Evolutionary conservation across 2,888 invertebrate genomes (phyloP), one percentile per base, ranked within the genome.

Genomic region (Drosophila suboccidentalis): DNA sequence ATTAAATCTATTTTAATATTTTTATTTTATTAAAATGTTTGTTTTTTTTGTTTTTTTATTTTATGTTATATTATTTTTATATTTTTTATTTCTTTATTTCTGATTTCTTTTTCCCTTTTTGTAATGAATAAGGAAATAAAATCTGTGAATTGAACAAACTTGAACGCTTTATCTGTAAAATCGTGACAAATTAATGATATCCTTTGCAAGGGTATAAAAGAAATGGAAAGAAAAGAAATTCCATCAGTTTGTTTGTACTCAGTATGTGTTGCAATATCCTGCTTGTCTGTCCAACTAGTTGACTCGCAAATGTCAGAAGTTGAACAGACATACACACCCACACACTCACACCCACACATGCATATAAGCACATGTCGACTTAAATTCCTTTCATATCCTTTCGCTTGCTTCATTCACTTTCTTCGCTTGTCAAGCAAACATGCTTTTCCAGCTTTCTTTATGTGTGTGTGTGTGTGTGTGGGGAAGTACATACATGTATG

Each of bases 281-380:
- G 55, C 64, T 44, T 36, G 54, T 47, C 53, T 61, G 22, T 57
- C 13, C 17, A 11, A 43, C 53, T 44, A 51, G 22, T 47, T 69
- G 78, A 65, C 58, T 49, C 36, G 36, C 60, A 69, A 74, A 69
- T 65, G 75, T 49, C 64, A 61, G 68, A 68, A 55, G 58, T 58
- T 55, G 13, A 6, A 50, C 41, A 51, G 11, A 26, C 47, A 34
- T 32, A 32, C 43, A 19, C 46, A 15, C 10, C 19, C 29, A 13
- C 11, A 60, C 19, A 34, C 10, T 34, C 32, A 57, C 19, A 46
- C 36, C 9, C 32, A 39, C 29, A 46, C 4, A 34, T 17, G 5
- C 13, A 19, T 19, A 50, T 22, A 46, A 36, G 6, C 38, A 41
- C n/a, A 22, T 50, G 43, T 68, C 34, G 15, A 67, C 39, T 57